Evolutionary conservation across 2,888 invertebrate species (phyloP).

Genomic region (Parnassius smintheus): DNA sequence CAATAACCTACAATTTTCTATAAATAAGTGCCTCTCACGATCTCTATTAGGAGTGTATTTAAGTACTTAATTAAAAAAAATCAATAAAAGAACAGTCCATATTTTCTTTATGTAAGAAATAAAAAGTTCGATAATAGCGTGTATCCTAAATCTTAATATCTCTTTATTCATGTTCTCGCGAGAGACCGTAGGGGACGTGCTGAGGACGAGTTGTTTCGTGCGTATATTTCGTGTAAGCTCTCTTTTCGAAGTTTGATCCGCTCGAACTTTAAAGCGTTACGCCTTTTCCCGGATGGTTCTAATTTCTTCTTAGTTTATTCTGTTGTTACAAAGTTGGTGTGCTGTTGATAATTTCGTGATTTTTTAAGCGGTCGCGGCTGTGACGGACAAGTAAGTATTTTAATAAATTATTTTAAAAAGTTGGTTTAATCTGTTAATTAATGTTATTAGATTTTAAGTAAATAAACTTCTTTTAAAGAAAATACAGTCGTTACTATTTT

Average conservation of each 20-base stretch:
- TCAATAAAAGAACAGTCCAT: too few relatives aligned
- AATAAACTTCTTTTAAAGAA: too few relatives aligned
- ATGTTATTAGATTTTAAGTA: too few relatives aligned
- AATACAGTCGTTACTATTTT: too few relatives aligned
- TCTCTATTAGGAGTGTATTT: too few relatives aligned
- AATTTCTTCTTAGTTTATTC: not conserved
- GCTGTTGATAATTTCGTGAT: not conserved
- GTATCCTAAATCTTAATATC: conserved; percentile 3
- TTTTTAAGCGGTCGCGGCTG: not conserved
- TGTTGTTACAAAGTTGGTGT: not conserved
- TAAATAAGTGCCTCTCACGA: too few relatives aligned
- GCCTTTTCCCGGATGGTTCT: not conserved
- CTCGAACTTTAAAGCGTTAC: not conserved
- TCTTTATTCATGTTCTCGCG: conserved; percentile 7
- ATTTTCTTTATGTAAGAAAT: not conserved
- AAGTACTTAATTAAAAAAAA: too few relatives aligned
- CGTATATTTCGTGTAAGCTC: conserved; percentile 3
- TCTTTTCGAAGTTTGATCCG: not conserved
- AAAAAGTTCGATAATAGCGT: conserved; percentile 4
- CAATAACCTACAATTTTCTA: too few relatives aligned
- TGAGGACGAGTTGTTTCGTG: not conserved
- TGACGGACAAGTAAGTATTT: not conserved
- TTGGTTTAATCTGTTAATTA: too few relatives aligned
- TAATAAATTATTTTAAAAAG: too few relatives aligned
- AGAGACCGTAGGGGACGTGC: conserved; percentile 6